phyloP scores from a whole-genome alignment of 2,888 invertebrate genomes.

The Cosmia trapezina region DNA sequence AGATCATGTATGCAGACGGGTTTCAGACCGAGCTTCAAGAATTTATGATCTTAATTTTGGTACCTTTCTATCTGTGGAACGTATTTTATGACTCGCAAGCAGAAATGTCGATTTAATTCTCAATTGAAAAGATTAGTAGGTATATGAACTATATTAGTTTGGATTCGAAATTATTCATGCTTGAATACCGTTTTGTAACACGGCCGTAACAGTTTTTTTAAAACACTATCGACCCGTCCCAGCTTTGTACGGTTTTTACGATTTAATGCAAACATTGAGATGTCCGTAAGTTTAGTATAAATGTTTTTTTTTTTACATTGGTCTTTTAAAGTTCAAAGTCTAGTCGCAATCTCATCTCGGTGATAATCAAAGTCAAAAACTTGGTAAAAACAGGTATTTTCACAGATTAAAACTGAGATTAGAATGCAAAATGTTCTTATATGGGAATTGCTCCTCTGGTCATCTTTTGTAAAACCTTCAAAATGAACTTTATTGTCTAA shows the following conservation, averaged over 20 bases:
- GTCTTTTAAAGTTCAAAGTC: too few species aligned
- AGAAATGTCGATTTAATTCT: not conserved
- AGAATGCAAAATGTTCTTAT: not conserved
- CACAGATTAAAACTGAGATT: not conserved
- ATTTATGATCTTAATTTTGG: constrained; percentile 25
- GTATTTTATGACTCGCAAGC: constrained; percentile 1
- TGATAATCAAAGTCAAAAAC: too few species aligned
- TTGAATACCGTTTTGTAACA: too few species aligned
- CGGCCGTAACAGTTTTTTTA: too few species aligned
- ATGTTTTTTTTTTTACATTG: too few species aligned
- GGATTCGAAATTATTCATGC: not conserved
- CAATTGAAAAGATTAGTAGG: not conserved
- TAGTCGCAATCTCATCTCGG: too few species aligned
- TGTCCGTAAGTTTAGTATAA: too few species aligned
- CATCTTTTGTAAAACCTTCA: not conserved
- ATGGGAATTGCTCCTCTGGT: not conserved
- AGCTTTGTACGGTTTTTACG: too few species aligned
- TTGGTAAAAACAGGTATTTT: too few species aligned
- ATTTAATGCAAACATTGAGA: too few species aligned
- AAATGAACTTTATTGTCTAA: not conserved
- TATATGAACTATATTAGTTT: not conserved
- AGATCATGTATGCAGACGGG: constrained; percentile 11
- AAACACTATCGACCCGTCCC: too few species aligned
- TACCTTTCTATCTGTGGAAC: constrained; percentile 1
- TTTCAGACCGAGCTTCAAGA: constrained; percentile 3